Conservation (phyloP, 1,140 invertebrate species). For the Ephestia elutella region DNA sequence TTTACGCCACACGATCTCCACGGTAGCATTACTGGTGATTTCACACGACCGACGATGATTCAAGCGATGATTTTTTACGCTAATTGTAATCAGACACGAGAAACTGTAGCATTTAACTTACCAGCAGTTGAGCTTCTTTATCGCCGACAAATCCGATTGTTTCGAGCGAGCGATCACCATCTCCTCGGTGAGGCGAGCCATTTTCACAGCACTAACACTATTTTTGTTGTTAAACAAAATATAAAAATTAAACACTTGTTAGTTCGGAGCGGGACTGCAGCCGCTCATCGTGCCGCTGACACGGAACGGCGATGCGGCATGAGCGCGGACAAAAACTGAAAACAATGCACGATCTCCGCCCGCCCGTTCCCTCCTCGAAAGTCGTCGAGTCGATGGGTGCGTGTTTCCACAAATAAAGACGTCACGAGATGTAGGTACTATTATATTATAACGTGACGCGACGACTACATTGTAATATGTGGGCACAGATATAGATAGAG, state of each 20-base stretch:
- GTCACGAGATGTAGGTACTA: not conserved
- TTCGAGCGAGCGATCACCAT: constrained; percentile 93
- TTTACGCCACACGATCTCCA: constrained; percentile 7
- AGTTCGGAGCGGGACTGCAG: constrained; percentile 38
- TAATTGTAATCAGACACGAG: not conserved
- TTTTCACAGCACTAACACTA: constrained; percentile 59
- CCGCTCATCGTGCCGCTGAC: constrained; percentile 38
- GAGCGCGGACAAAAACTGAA: constrained; percentile 23
- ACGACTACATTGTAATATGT: not conserved
- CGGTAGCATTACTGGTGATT: constrained; percentile 4
- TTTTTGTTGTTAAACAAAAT: constrained; percentile 20
- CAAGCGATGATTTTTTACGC: not conserved
- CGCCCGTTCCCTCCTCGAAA: not conserved
- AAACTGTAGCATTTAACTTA: constrained; percentile 68
- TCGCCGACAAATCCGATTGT: constrained; percentile 85
- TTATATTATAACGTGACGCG: no score
- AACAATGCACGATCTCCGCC: constrained; percentile 18
- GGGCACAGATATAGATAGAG: no score
- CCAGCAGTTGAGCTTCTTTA: constrained; percentile 94
- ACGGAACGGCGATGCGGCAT: constrained; percentile 17
- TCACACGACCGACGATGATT: constrained; percentile 4
- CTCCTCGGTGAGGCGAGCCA: constrained; percentile 90
- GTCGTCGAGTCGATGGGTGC: not conserved
- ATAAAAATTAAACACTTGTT: constrained; percentile 31
- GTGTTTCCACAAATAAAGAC: not conserved